A percentile compares a stretch with the other conserved stretches of the same genome.
phyloP scores from a whole-genome alignment of 2,797 vertebrate species.

The Argyrosomus regius region DNA sequence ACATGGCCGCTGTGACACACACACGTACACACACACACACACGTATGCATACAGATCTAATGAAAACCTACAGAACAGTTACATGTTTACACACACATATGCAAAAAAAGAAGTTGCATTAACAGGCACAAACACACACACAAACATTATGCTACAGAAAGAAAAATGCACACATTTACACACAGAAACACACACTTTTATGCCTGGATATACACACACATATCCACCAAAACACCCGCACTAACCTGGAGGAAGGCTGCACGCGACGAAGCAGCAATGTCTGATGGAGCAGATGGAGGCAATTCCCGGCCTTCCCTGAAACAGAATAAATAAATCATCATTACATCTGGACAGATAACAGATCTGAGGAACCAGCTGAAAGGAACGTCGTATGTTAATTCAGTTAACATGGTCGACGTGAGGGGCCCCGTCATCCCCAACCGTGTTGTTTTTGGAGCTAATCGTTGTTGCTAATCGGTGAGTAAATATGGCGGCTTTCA shows the following conservation, averaged over 20 bases:
- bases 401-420: constrained; percentile 63
- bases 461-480: constrained; percentile 83
- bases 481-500: constrained; percentile 78
- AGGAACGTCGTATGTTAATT: constrained; percentile 59
- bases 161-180: no score
- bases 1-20: constrained; percentile 38
- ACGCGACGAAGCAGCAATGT: constrained; percentile 3
- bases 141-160: background rate
- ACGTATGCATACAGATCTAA: constrained; percentile 31
- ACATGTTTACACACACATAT: constrained; percentile 16
- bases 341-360: constrained; percentile 66
- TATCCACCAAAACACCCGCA: background rate
- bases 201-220: background rate
- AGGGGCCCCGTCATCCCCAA: constrained; percentile 66
- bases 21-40: constrained; percentile 1
- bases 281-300: constrained; percentile 70
- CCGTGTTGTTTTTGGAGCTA: constrained; percentile 68
- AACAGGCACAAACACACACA: background rate
- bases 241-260: constrained; percentile 54
- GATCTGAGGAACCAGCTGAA: constrained; percentile 49
- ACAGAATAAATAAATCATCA: constrained; percentile 70
- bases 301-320: constrained; percentile 54
- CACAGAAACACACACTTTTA: constrained; percentile 2
- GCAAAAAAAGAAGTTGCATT: background rate
- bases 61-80: constrained; percentile 30